These are phyloP conservation scores for Phytoseiulus persimilis DNA, from an alignment of 2,888 invertebrate species.

Conservation along the genomic window DNA sequence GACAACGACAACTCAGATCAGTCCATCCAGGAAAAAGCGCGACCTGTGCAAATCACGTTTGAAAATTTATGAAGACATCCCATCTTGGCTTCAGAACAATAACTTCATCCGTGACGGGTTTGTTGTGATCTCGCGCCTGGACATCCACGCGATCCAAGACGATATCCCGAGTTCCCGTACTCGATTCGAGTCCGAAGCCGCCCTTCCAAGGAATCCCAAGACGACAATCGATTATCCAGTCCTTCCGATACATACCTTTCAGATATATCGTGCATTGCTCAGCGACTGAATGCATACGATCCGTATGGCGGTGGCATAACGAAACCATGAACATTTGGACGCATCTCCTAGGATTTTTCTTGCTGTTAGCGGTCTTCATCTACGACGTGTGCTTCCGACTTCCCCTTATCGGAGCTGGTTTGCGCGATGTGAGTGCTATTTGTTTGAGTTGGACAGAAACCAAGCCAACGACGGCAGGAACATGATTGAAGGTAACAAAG, in stretches of 20 bases:
- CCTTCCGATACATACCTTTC: neutral
- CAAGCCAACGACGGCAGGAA: no score
- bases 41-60: neutral
- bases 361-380: neutral
- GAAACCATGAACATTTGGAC: slow-evolving; percentile 27
- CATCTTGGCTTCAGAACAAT: slow-evolving; percentile 16
- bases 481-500: no score
- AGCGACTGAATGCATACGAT: neutral
- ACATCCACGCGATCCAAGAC: neutral
- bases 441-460: no score
- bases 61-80: slow-evolving; percentile 21
- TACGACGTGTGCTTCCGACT: slow-evolving; percentile 13
- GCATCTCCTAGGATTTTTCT: neutral
- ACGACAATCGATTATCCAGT: neutral
- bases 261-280: slow-evolving; percentile 17
- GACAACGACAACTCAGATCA: neutral
- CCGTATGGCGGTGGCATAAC: slow-evolving; percentile 7
- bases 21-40: neutral
- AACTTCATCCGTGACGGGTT: slow-evolving; percentile 21
- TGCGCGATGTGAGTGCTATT: neutral
- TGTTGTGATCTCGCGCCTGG: neutral
- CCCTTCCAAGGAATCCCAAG: neutral
- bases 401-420: neutral
- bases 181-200: no score
- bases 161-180: no score